Evolutionary conservation across 1,140 invertebrate genomes (phyloP).

Genomic region (Anoplophora glabripennis): DNA sequence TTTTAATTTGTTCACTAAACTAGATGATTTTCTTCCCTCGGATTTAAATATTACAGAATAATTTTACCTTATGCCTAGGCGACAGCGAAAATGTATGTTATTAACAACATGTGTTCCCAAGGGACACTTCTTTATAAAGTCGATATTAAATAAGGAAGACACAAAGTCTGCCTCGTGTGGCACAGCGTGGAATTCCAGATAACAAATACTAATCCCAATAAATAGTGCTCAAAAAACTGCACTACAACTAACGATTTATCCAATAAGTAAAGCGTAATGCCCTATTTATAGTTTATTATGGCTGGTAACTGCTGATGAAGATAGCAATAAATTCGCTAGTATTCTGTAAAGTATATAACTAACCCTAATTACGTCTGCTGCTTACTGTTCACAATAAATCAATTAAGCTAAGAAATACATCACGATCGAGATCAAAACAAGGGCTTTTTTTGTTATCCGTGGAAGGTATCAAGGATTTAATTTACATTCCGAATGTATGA

Average conservation of each 20-base stretch:
- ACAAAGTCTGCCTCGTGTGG: not conserved
- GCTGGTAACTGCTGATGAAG: slow-evolving; percentile 4
- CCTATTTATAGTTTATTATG: slow-evolving; percentile 9
- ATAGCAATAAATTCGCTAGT: slow-evolving; percentile 9
- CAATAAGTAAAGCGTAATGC: slow-evolving; percentile 9
- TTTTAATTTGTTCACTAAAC: too few relatives aligned
- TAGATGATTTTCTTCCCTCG: too few relatives aligned
- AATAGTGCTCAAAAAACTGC: slow-evolving; percentile 1
- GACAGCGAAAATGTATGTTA: too few relatives aligned
- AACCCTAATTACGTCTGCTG: slow-evolving; percentile 6
- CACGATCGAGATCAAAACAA: too few relatives aligned
- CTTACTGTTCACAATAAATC: slow-evolving; percentile 12
- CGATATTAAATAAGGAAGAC: too few relatives aligned
- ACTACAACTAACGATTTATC: slow-evolving; percentile 5
- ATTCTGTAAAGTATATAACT: slow-evolving; percentile 8
- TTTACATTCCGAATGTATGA: too few relatives aligned
- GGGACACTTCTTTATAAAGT: too few relatives aligned
- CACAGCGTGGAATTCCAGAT: slow-evolving; percentile 1
- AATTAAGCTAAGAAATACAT: not conserved
- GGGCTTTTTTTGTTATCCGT: too few relatives aligned
- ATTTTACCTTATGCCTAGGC: too few relatives aligned
- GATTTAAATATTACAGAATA: too few relatives aligned
- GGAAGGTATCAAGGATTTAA: too few relatives aligned
- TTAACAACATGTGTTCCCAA: too few relatives aligned
- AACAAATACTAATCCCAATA: not conserved